Conservation (phyloP, 1,140 invertebrate genomes). For the Acromyrmex charruanus region DNA sequence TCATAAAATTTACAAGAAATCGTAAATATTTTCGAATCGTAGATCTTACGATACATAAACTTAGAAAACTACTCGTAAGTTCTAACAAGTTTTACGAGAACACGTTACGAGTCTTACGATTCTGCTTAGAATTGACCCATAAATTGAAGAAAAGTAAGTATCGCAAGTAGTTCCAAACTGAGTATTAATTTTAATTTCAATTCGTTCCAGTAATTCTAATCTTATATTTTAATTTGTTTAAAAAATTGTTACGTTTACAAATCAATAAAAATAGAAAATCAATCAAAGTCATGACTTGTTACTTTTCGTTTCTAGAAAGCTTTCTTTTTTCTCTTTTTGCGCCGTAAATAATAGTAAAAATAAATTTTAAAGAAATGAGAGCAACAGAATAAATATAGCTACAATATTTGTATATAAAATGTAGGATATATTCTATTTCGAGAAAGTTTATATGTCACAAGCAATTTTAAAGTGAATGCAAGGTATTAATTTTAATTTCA, state of each 20-base stretch:
- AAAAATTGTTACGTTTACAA: neutral
- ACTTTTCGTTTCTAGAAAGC: neutral
- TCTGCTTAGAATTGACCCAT: no score
- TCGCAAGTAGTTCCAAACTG: no score
- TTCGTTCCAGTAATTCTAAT: neutral
- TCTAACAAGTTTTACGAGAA: no score
- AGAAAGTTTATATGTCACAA: no score
- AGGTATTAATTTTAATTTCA: neutral
- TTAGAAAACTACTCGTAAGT: no score
- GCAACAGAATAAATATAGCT: neutral
- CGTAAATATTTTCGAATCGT: no score
- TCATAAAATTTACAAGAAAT: no score
- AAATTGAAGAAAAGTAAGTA: neutral
- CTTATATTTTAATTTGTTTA: neutral
- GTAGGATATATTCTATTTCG: neutral
- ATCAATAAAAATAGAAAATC: constrained; percentile 9
- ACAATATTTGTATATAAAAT: neutral
- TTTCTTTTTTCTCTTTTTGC: neutral
- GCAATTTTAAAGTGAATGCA: no score
- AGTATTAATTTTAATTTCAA: neutral
- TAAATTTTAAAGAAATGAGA: neutral
- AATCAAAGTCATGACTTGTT: constrained; percentile 5
- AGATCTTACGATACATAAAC: no score
- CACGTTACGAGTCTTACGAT: no score
- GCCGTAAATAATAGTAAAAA: neutral